These are phyloP conservation scores for Sebastes itinus DNA, from an alignment of 2,797 vertebrate genomes.

Conservation along the genomic window DNA sequence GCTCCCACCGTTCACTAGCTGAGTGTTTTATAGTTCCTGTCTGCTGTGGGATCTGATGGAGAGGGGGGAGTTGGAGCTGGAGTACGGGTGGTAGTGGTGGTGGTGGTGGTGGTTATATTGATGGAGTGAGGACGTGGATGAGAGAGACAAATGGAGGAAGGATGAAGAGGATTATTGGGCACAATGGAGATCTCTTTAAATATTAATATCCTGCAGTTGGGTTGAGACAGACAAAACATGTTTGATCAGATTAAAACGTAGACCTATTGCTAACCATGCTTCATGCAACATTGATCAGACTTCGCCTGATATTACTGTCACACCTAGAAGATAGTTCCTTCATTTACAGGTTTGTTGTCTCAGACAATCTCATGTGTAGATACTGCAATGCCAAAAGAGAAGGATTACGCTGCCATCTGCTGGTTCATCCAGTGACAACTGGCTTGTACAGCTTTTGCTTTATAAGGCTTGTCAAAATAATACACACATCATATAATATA, in stretches of 20 bases:
- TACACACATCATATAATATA: background rate
- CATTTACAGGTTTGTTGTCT: background rate
- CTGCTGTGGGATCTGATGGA: slow-evolving; percentile 20
- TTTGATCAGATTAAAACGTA: background rate
- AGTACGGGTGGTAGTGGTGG: too few relatives aligned
- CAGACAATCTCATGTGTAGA: background rate
- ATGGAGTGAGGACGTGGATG: background rate
- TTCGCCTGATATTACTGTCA: background rate
- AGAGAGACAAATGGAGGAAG: background rate
- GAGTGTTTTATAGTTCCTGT: slow-evolving; percentile 56
- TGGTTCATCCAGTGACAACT: slow-evolving; percentile 19
- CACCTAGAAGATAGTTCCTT: background rate
- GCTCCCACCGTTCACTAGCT: slow-evolving; percentile 34
- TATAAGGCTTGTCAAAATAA: background rate
- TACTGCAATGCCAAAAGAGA: background rate
- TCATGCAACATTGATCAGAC: background rate
- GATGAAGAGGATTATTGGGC: background rate
- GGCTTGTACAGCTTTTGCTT: background rate
- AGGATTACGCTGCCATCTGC: slow-evolving; percentile 37
- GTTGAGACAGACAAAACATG: background rate
- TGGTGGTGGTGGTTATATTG: background rate
- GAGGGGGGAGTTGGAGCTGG: background rate
- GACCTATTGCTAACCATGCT: background rate
- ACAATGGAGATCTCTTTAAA: background rate
- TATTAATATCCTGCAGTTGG: background rate